phyloP scores from a whole-genome alignment of 2,113 vertebrate species.

The Callospermophilus lateralis region DNA sequence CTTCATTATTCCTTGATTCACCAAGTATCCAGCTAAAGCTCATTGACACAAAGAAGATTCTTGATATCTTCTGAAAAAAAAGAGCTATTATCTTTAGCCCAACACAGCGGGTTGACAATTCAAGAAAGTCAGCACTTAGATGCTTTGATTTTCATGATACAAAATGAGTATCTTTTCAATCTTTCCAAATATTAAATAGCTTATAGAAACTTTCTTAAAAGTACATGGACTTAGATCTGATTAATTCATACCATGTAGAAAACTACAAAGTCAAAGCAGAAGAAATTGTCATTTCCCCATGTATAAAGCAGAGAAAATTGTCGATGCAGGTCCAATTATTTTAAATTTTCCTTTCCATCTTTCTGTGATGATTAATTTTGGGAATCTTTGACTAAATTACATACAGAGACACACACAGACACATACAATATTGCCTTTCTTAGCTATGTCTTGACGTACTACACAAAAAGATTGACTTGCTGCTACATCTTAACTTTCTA shows the following conservation, averaged over 20 bases:
- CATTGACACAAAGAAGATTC: not conserved
- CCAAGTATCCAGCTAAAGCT: not conserved
- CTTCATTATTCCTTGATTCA: not conserved
- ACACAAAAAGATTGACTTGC: not conserved
- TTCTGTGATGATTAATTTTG: not conserved
- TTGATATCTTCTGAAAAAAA: not conserved
- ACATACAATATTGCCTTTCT: not conserved
- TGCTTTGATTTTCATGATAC: not conserved
- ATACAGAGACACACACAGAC: not conserved
- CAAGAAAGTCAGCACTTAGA: not conserved
- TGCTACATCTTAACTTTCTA: not conserved
- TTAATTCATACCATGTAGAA: not conserved
- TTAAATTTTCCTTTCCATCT: not conserved
- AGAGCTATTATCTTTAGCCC: not conserved
- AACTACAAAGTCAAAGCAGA: not conserved
- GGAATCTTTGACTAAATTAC: not conserved
- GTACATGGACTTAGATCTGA: conserved; percentile 58
- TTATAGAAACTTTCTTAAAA: not conserved
- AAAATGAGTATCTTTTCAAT: not conserved
- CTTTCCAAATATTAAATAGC: not conserved
- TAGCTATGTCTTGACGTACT: not conserved
- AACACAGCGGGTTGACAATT: not conserved
- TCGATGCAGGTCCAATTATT: not conserved
- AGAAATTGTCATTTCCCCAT: not conserved
- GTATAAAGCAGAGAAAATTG: not conserved